Conservation (phyloP, 2,888 invertebrate species). For the Melipona bicolor region DNA sequence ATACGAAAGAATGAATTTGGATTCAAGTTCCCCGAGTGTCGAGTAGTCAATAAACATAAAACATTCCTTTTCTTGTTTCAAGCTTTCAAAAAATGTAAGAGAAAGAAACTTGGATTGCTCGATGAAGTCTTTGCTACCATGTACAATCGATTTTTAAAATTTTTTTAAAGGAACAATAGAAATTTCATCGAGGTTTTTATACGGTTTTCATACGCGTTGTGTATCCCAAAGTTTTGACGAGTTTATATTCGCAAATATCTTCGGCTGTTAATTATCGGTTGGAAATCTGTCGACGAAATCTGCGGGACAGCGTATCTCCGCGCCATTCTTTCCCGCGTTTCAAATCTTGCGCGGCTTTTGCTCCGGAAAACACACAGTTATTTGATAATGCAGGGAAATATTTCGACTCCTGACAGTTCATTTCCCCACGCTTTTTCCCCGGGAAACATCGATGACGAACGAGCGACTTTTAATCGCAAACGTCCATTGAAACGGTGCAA, state of each 20-base stretch:
- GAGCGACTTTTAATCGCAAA: constrained; percentile 5
- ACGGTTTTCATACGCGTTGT: neutral
- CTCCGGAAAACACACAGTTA: neutral
- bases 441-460: neutral
- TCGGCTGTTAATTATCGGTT: constrained; percentile 14
- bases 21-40: too few relatives aligned
- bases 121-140: too few relatives aligned
- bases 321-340: neutral
- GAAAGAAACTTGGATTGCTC: too few relatives aligned
- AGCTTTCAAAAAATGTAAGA: too few relatives aligned
- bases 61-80: too few relatives aligned
- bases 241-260: neutral
- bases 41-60: too few relatives aligned
- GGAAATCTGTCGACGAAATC: neutral
- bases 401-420: neutral
- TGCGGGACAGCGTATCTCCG: neutral
- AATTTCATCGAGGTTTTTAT: too few relatives aligned
- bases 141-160: too few relatives aligned
- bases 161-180: too few relatives aligned
- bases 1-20: too few relatives aligned
- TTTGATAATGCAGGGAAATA: constrained; percentile 12
- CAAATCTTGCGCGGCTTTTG: neutral
- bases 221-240: neutral
- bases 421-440: neutral
- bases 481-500: constrained; percentile 10